Conservation (phyloP, 2,113 vertebrate genomes). For the Coracopsis vasa region DNA sequence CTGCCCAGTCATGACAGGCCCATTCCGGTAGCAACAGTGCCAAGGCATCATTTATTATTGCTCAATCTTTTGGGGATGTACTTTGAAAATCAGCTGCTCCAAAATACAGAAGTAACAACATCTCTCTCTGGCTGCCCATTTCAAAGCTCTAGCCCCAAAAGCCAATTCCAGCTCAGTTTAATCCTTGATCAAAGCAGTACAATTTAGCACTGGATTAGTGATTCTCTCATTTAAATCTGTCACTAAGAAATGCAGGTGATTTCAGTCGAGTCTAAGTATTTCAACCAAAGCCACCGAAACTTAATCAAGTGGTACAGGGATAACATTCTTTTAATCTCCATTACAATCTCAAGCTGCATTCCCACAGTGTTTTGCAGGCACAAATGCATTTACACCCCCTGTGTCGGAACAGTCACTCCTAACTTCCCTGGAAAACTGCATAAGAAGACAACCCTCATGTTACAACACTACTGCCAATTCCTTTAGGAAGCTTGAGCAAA, state of each 20-base stretch:
- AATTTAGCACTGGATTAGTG: constrained; percentile 52
- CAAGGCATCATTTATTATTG: not conserved
- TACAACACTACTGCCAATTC: not conserved
- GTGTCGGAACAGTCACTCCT: not conserved
- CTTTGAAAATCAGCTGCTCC: not conserved
- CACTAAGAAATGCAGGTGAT: constrained; percentile 34
- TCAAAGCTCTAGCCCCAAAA: constrained; percentile 25
- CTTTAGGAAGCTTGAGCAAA: not conserved
- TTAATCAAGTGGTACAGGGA: not conserved
- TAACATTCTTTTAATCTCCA: not conserved
- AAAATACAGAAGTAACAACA: not conserved
- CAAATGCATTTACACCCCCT: not conserved
- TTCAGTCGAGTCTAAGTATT: constrained; percentile 2
- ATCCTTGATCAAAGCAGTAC: constrained; percentile 70
- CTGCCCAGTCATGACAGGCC: not conserved
- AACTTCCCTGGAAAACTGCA: not conserved
- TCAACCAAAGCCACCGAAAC: constrained; percentile 8
- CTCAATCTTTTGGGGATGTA: not conserved
- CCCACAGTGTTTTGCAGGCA: not conserved
- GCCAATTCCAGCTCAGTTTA: constrained; percentile 39
- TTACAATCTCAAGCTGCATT: not conserved
- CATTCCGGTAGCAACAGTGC: not conserved
- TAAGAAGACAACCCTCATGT: not conserved
- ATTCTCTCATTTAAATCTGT: constrained; percentile 34
- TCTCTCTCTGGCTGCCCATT: not conserved